Base-by-base conservation (phyloP, 2,888 invertebrate species). In the Phytoseiulus persimilis region DNA sequence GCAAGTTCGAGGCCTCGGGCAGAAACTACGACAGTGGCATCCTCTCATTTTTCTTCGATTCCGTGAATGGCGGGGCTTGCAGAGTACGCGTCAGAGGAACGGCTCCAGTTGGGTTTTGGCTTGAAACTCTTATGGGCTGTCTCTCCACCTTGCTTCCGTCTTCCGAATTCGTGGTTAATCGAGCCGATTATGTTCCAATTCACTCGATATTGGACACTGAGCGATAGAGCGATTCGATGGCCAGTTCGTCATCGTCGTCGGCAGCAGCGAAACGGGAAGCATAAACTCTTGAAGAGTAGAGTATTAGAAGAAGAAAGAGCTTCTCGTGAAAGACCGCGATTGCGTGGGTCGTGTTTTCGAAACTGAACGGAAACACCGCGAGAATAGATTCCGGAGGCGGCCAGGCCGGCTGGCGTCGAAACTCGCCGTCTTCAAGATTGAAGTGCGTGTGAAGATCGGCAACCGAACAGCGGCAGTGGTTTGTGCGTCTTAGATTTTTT, bases 311-410 rank as follows among this genome's bases (percentile, higher is more conserved):
- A 28, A 65, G 65, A 65, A 65, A 65, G 28, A 65, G 65, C 65
- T 65, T 65, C 65, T 65, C 65, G 18, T 65, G 65, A 23, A 65
- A 65, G 65, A 65, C 65, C 65, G 65, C 18, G 65, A 65, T 65
- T 23, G 65, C 65, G 65, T 65, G 65, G 65, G 65, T 65, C 18
- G 65, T 65, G 14, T 65, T 65, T 65, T n/a, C n/a, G 65, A 65
- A 65, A 65, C 65, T 14, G 65, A 65, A 65, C 65, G 65, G 65
- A 65, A 65, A 65, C 65, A 28, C 65, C 65, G 18, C 18, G 65
- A 65, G 65, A 65, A 65, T 65, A 65, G 65, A 65, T 65, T 65
- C 65, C 65, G 65, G 65, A 65, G 65, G 65, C 65, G 65, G 65
- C 65, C 65, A 14, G 65, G 65, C 28, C 65, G 65, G 65, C 28